A percentile compares a stretch with the other conserved stretches of the same genome.
Evolutionary conservation across 2,797 vertebrate species (phyloP).

Genomic region (Thamnophis elegans): DNA sequence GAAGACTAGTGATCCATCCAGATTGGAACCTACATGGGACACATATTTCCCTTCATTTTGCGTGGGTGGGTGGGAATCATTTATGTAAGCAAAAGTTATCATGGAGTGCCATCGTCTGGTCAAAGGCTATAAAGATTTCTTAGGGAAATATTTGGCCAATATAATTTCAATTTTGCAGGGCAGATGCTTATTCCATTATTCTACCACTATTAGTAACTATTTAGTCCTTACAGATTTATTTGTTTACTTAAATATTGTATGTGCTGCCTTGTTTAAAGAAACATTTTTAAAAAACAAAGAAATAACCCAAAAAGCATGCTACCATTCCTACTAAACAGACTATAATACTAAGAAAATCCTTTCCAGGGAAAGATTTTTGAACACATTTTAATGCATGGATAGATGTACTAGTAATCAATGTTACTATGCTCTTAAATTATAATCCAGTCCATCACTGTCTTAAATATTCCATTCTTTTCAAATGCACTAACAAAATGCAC

Average conservation of each 20-base stretch:
- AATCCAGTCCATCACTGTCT: background rate
- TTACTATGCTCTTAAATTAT: background rate
- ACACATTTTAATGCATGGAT: background rate
- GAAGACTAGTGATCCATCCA: background rate
- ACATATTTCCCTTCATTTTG: background rate
- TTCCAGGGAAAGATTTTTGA: background rate
- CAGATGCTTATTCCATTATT: background rate
- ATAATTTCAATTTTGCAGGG: background rate
- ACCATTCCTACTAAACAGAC: background rate
- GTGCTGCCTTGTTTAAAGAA: background rate
- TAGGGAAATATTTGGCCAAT: background rate
- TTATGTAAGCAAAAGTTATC: slow-evolving; percentile 7
- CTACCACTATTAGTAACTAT: background rate
- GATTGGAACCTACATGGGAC: background rate
- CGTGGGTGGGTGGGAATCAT: accelerated
- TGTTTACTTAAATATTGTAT: background rate
- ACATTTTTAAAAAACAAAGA: background rate
- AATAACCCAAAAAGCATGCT: background rate
- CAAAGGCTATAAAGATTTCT: background rate
- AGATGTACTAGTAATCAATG: background rate
- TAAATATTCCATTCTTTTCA: background rate
- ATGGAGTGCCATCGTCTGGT: slow-evolving; percentile 60
- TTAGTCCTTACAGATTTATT: background rate
- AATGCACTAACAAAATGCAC: background rate
- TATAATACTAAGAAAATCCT: background rate